Base-by-base conservation (phyloP, 1,140 invertebrate genomes). In the Colletes latitarsis region DNA sequence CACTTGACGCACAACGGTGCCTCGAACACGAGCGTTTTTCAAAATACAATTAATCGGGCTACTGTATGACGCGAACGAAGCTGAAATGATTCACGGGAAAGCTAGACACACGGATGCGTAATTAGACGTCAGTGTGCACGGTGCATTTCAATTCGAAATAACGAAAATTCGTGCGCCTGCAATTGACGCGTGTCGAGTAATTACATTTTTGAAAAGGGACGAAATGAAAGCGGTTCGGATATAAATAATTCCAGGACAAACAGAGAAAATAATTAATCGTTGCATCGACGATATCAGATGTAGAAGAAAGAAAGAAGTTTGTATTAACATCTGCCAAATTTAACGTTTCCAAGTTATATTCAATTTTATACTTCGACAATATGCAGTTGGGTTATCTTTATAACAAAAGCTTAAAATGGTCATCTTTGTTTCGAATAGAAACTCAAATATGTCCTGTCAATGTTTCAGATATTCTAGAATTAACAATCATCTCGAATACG, bases 111-210 rank as follows among this genome's bases (percentile, higher is more conserved):
- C 57, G 41, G 10, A 49, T 9, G 12, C 58, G 17, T 17, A 49
- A 73, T 62, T 41, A 63, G 62, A 15, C 15, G n/a, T n/a, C 19
- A 15, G 43, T 21, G 58, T 49, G 10, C 4, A 19, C 12, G 12
- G 30, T 39, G 49, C 41, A 41, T 58, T 72, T 46, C 57, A 43
- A 41, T 43, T 60, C 17, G 1, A 12, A 17, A 21, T 43, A 6
- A 12, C 15, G 41, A 14, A 73, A 46, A 57, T 60, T 73, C 19
- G 43, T 73, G 60, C 2, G 39, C 53, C 19, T 21, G 71, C 49
- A 72, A 72, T 72, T 72, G 58, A 46, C 71, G 15, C 8, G 17
- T 39, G 15, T 46, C 43, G 58, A n/a, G 15, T 63, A 73, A 73
- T 73, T 62, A 63, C 8, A 21, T 17, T 12, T 2, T 5, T 19